Conservation (phyloP, 2,797 vertebrate genomes). For the Danio jaintianensis region DNA sequence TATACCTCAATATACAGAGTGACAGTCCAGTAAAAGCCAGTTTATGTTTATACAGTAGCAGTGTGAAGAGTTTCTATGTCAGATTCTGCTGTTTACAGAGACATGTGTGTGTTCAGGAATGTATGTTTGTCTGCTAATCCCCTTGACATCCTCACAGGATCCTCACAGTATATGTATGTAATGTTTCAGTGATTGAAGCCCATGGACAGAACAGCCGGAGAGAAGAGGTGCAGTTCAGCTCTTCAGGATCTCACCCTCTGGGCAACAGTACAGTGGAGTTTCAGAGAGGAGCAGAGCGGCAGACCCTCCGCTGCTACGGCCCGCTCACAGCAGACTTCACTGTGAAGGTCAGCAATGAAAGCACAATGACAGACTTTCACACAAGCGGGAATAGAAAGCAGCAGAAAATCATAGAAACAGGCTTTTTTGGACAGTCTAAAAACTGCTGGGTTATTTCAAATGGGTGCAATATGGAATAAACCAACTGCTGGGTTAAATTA, state of each 20-base stretch:
- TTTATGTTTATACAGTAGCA: too few relatives aligned
- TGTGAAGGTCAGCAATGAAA: slow-evolving; percentile 83
- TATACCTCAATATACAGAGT: too few relatives aligned
- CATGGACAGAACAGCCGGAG: slow-evolving; percentile 83
- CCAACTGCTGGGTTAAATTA: too few relatives aligned
- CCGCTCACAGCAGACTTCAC: slow-evolving; percentile 89
- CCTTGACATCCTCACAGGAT: too few relatives aligned
- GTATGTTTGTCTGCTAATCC: too few relatives aligned
- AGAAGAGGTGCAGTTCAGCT: slow-evolving; percentile 82
- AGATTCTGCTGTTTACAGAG: too few relatives aligned
- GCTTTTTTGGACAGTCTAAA: too few relatives aligned
- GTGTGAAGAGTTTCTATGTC: too few relatives aligned
- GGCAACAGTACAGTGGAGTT: slow-evolving; percentile 90
- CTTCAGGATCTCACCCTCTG: slow-evolving; percentile 79
- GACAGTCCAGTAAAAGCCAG: too few relatives aligned
- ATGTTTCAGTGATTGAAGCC: slow-evolving; percentile 86
- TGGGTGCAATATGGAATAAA: too few relatives aligned
- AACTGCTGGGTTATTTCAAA: too few relatives aligned
- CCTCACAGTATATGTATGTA: not conserved
- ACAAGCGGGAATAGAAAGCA: not conserved
- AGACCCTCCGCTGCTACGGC: slow-evolving; percentile 83
- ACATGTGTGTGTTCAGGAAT: too few relatives aligned
- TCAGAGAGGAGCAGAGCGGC: slow-evolving; percentile 83
- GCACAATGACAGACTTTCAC: not conserved
- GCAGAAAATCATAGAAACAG: not conserved